Conservation (phyloP, 2,113 vertebrate species). For the Chelonoidis abingdonii region DNA sequence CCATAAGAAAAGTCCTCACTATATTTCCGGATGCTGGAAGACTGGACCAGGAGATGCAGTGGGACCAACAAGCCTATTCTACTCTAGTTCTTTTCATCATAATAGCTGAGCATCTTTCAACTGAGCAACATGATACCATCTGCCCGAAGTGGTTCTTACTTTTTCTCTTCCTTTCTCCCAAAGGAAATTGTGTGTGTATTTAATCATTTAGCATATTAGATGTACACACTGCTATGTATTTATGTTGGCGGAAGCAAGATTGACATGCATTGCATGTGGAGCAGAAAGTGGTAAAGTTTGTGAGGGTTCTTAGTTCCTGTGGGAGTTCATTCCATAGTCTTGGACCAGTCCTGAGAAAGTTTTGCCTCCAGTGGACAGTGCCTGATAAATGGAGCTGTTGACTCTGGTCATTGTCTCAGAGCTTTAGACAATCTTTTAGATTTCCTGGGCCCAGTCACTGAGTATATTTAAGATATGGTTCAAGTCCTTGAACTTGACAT, state of each 20-base stretch:
- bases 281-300: background rate
- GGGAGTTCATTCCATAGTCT: background rate
- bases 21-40: constrained; percentile 46
- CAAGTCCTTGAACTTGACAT: background rate
- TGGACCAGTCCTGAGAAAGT: background rate
- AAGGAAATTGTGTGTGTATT: background rate
- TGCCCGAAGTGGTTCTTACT: background rate
- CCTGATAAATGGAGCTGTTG: background rate
- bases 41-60: background rate
- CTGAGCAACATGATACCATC: background rate
- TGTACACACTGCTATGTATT: too few species aligned
- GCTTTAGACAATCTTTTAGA: background rate
- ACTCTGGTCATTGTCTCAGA: background rate
- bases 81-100: background rate
- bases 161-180: background rate
- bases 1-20: constrained; percentile 44
- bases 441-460: background rate
- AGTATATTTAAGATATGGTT: background rate
- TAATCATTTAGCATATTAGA: too few species aligned
- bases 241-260: background rate
- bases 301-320: background rate
- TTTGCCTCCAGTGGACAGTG: background rate
- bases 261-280: background rate
- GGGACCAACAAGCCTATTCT: background rate
- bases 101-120: too few species aligned